Base-by-base conservation (phyloP, 2,797 vertebrate species). In the Lacerta bilineata region DNA sequence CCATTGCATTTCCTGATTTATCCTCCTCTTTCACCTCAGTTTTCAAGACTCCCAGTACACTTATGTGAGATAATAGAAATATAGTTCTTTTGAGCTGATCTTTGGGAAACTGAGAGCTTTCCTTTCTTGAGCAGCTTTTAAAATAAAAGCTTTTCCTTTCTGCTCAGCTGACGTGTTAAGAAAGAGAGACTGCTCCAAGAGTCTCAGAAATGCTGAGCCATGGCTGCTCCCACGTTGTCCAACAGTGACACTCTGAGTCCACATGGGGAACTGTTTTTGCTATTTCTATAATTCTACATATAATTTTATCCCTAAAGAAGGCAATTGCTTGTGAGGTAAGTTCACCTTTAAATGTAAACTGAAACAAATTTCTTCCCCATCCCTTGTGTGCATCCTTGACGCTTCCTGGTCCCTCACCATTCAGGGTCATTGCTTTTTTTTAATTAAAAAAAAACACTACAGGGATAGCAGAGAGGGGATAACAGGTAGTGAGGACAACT, bases 211-310 rank as follows among this genome's bases (percentile, higher is more conserved):
- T 15, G 13, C 25, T 59, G 8, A 69, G 77, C 61, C n/a, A 46
- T 59, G 17, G 23, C 8, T 89, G 55, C 17, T 85, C n/a, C 88
- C 77, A 74, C 39, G 15, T 85, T 81, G 77, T 85, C 69, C 88
- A 81, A 85, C 78, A 85, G 88, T 79, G 88, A 84, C 88, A 85
- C 77, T 33, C 69, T 29, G 69, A 81, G 88, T 50, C 55, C 43
- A 80, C 2, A 39, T 2, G 25, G 17, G 20, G 83, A 85, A 72
- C 69, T 72, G n/a, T 36, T 11, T 72, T 33, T 72, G 5, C 59
- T 20, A 15, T 72, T n/a, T 15, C 33, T 72, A n/a, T 2, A 15
- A 5, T 41, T 75, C 18, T 75, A 18, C n/a, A 74, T 17, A 1
- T 11, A 50, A 50, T 13, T 50, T 50, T 50, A 2, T 50, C 11